A percentile compares a stretch with the other conserved stretches of the same genome.
These are phyloP conservation scores for Phyllotreta cruciferae DNA, from an alignment of 2,888 invertebrate species.

Conservation along the genomic window DNA sequence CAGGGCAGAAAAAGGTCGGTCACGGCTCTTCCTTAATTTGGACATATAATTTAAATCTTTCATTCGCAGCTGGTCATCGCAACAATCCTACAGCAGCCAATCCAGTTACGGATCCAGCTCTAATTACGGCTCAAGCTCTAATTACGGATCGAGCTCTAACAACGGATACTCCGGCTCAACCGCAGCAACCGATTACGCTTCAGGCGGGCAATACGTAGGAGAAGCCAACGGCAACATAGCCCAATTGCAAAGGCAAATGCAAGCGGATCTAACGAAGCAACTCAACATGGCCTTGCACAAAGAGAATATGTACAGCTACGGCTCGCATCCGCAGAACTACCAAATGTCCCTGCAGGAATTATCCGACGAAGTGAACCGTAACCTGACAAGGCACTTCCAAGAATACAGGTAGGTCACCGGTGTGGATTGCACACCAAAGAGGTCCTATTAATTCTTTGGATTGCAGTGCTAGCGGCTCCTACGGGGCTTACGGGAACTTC, in stretches of 20 bases:
- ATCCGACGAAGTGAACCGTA: slow-evolving; percentile 54
- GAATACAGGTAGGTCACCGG: slow-evolving; percentile 45
- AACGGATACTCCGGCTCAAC: slow-evolving; percentile 4
- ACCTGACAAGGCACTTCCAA: slow-evolving; percentile 53
- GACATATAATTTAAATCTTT: slow-evolving; percentile 13
- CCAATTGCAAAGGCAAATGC: slow-evolving; percentile 47
- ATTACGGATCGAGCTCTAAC: slow-evolving; percentile 2
- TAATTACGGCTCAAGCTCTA: slow-evolving; percentile 15
- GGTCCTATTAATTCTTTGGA: neutral
- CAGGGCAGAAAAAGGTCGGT: slow-evolving; percentile 38
- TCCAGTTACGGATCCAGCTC: slow-evolving; percentile 34
- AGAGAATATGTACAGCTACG: slow-evolving; percentile 30
- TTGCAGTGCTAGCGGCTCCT: slow-evolving; percentile 32
- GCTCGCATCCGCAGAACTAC: slow-evolving; percentile 43
- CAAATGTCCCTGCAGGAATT: slow-evolving; percentile 50
- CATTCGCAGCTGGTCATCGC: slow-evolving; percentile 30
- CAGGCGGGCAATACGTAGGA: slow-evolving; percentile 4
- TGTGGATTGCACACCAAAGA: too few species aligned
- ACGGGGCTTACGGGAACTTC: slow-evolving; percentile 39
- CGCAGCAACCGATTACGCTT: neutral
- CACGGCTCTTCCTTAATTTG: neutral
- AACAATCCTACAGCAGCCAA: slow-evolving; percentile 30
- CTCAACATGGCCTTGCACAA: slow-evolving; percentile 48
- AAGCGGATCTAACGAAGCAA: slow-evolving; percentile 51
- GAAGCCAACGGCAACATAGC: slow-evolving; percentile 34